These are phyloP conservation scores for Pomatostomus ruficeps DNA, from an alignment of 2,113 vertebrate genomes.

Conservation along the genomic window DNA sequence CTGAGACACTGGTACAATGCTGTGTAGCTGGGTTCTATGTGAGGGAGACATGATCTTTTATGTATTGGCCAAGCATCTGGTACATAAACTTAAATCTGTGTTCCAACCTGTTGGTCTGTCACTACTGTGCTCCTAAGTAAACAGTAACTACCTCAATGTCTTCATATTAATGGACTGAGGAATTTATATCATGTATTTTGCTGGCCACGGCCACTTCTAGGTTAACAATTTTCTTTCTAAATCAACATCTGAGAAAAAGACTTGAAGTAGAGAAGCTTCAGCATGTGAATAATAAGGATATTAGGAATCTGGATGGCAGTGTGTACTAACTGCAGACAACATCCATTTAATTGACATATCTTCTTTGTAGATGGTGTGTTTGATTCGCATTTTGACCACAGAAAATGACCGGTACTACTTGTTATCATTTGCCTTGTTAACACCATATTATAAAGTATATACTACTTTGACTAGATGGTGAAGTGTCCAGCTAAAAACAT, in stretches of 20 bases:
- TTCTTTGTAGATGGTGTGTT: background rate
- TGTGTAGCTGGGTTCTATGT: background rate
- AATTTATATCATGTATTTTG: background rate
- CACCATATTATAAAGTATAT: background rate
- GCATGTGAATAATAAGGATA: background rate
- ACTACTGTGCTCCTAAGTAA: background rate
- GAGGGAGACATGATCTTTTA: background rate
- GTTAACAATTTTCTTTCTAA: background rate
- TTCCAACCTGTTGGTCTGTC: background rate
- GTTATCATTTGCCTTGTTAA: background rate
- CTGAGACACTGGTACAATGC: fast-evolving
- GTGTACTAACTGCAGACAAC: background rate
- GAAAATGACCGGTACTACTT: background rate
- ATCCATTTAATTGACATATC: background rate
- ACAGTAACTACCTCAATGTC: background rate
- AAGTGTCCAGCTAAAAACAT: background rate
- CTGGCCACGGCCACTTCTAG: background rate
- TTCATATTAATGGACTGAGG: background rate
- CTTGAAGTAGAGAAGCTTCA: background rate
- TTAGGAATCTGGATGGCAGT: background rate
- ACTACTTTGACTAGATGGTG: background rate
- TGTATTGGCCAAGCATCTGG: background rate
- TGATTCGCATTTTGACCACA: background rate
- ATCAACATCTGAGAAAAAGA: background rate
- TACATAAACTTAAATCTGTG: background rate